These are phyloP conservation scores for Zosterops lateralis DNA, from an alignment of 2,113 vertebrate species.

Conservation along the genomic window DNA sequence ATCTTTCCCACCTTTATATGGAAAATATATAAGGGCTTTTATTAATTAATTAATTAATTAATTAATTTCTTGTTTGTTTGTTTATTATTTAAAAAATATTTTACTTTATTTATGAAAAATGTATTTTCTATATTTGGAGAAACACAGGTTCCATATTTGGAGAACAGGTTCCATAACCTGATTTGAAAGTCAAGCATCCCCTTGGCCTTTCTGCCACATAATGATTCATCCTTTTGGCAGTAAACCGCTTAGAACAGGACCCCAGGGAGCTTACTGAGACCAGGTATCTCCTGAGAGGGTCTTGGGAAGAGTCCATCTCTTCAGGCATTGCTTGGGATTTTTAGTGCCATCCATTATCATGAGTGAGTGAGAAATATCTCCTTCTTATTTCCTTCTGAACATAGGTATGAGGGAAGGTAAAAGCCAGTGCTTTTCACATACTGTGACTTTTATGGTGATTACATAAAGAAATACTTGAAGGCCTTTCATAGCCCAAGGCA, in stretches of 20 bases:
- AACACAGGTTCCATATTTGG: background rate
- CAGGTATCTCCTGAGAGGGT: background rate
- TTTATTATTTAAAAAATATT: background rate
- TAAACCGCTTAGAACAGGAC: background rate
- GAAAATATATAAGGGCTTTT: background rate
- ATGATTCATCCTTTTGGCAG: background rate
- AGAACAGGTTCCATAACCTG: background rate
- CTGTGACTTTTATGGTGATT: background rate
- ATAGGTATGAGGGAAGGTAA: background rate
- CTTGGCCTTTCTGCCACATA: background rate
- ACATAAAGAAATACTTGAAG: background rate
- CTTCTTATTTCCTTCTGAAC: background rate
- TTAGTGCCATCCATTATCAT: background rate
- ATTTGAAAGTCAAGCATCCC: background rate
- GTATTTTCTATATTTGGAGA: background rate
- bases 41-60: background rate
- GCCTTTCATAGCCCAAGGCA: background rate
- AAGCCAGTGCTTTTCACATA: background rate
- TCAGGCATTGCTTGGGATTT: background rate
- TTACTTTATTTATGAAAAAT: background rate
- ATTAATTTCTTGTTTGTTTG: background rate
- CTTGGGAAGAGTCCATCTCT: background rate
- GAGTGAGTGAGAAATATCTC: background rate
- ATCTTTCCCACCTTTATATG: background rate
- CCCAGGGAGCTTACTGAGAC: background rate